Evolutionary conservation across 2,113 vertebrate species (phyloP).

Genomic region (Microcebus griseorufus): DNA sequence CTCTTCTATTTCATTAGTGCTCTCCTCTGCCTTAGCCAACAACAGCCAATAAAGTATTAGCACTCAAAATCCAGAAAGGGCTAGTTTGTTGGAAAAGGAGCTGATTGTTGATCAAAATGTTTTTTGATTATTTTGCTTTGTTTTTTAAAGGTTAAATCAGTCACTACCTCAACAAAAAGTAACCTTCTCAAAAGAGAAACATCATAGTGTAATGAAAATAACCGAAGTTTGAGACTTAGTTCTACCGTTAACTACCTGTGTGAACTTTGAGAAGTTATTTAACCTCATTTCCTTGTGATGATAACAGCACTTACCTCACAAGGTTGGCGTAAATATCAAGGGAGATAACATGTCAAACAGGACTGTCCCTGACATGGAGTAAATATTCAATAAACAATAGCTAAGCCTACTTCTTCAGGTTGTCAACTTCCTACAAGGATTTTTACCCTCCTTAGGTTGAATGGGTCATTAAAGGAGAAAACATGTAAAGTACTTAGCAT

Average conservation of each 20-base stretch:
- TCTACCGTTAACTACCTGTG: background rate
- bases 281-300: background rate
- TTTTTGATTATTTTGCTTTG: background rate
- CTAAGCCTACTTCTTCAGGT: background rate
- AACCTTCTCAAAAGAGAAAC: background rate
- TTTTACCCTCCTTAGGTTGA: background rate
- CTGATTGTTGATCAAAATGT: background rate
- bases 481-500: background rate
- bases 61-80: background rate
- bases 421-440: background rate
- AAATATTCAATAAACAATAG: background rate
- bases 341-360: background rate
- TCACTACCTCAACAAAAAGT: conserved; percentile 6
- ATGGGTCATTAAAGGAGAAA: background rate
- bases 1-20: background rate
- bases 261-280: background rate
- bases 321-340: background rate
- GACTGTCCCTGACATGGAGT: background rate
- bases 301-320: background rate
- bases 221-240: background rate
- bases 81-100: conserved; percentile 17
- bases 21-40: background rate
- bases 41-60: background rate
- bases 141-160: background rate
- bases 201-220: background rate